phyloP scores from a whole-genome alignment of 2,797 vertebrate species.

The Argentina silus region DNA sequence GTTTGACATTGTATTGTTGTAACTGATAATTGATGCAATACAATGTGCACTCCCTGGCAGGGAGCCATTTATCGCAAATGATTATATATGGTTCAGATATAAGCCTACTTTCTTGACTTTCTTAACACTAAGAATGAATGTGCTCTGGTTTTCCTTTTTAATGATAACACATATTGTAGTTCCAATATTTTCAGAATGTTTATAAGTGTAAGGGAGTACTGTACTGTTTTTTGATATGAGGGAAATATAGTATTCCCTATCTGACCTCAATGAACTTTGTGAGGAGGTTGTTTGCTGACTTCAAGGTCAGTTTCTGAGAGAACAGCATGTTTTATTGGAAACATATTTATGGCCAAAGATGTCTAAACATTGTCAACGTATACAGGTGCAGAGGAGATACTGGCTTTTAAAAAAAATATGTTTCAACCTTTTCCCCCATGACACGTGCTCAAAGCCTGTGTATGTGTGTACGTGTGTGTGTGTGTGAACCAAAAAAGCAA shows the following conservation, averaged over 20 bases:
- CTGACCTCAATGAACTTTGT: slow-evolving; percentile 76
- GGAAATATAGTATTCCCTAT: slow-evolving; percentile 41
- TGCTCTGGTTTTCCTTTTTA: slow-evolving; percentile 17
- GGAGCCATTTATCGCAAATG: neutral
- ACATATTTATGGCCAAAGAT: slow-evolving; percentile 77
- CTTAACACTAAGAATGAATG: neutral
- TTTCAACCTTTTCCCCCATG: slow-evolving; percentile 51
- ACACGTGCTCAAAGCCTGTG: slow-evolving; percentile 36
- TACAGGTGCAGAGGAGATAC: slow-evolving; percentile 61
- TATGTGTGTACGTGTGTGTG: slow-evolving; percentile 35
- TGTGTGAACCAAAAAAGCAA: slow-evolving; percentile 18
- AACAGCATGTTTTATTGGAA: slow-evolving; percentile 67
- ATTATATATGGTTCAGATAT: neutral
- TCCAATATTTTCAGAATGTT: neutral
- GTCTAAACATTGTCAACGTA: slow-evolving; percentile 73
- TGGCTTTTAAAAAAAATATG: too few relatives aligned
- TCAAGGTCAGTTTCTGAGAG: slow-evolving; percentile 79
- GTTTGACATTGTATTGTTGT: slow-evolving; percentile 52
- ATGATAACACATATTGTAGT: too few relatives aligned
- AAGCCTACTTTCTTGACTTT: neutral
- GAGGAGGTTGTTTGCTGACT: slow-evolving; percentile 71
- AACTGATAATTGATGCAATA: slow-evolving; percentile 50
- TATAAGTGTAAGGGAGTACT: slow-evolving; percentile 50
- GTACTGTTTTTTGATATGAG: slow-evolving; percentile 39
- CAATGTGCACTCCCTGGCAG: slow-evolving; percentile 17